Evolutionary conservation across 2,113 vertebrate genomes (phyloP).

Genomic region (Corythoichthys intestinalis): DNA sequence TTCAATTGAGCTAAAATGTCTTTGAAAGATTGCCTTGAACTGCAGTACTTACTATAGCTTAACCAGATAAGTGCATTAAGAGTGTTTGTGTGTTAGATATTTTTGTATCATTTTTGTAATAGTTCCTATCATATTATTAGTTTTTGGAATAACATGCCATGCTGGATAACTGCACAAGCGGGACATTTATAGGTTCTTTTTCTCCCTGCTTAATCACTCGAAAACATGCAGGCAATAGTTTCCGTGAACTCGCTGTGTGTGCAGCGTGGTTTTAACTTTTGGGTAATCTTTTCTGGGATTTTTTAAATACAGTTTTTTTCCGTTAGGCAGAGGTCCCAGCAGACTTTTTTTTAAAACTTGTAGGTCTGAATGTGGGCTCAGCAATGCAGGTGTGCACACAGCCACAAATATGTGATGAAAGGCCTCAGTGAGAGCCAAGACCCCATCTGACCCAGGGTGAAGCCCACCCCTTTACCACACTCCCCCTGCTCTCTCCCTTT

Average conservation of each 20-base stretch:
- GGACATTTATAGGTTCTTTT: background rate
- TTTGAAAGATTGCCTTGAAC: too few relatives aligned
- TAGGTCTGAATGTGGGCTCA: conserved; percentile 28
- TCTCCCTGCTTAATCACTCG: background rate
- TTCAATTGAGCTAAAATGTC: too few relatives aligned
- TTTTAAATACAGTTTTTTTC: background rate
- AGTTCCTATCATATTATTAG: background rate
- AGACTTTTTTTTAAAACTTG: background rate
- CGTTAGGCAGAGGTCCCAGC: background rate
- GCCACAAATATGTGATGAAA: conserved; percentile 59
- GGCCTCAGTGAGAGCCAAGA: conserved; percentile 59
- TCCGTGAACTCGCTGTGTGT: background rate
- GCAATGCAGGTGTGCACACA: conserved; percentile 60
- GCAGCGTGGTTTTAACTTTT: background rate
- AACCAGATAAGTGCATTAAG: too few relatives aligned
- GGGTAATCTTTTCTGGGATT: background rate
- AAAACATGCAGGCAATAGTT: background rate
- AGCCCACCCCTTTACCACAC: conserved; percentile 19
- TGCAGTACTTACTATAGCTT: too few relatives aligned
- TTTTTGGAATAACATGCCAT: background rate
- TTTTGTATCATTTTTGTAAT: background rate
- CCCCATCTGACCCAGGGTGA: conserved; percentile 60
- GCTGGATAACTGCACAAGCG: background rate
- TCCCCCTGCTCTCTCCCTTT: conserved; percentile 13
- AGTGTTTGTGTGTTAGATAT: too few relatives aligned